phyloP scores from a whole-genome alignment of 2,888 invertebrate species.

The Drosophila vallismaia region DNA sequence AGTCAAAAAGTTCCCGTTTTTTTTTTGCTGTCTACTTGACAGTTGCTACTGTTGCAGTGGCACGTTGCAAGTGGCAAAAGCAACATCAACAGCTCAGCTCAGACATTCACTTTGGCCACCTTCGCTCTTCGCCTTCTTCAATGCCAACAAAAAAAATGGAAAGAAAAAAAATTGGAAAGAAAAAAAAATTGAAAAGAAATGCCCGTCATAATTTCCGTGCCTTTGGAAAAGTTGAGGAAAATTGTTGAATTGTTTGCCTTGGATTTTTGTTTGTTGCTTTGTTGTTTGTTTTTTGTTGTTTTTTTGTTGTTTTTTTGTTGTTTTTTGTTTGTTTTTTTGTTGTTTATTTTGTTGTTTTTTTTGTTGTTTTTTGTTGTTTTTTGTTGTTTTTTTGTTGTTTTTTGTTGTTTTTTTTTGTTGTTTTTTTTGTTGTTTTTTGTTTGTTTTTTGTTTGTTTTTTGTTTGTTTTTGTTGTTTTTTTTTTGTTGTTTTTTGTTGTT shows the following conservation, averaged over 20 bases:
- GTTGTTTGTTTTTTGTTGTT: too few species aligned
- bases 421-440: too few species aligned
- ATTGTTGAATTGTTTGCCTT: neutral
- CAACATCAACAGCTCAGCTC: conserved; percentile 18
- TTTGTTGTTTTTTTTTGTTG: too few species aligned
- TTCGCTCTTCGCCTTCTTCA: conserved; percentile 41
- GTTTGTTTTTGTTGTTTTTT: too few species aligned
- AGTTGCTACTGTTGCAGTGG: conserved; percentile 28
- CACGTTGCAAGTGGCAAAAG: conserved; percentile 42
- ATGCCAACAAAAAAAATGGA: conserved; percentile 54
- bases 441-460: neutral
- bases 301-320: too few species aligned
- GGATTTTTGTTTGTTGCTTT: neutral
- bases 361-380: too few species aligned
- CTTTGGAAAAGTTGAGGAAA: conserved; percentile 20
- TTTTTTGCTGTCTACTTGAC: conserved; percentile 21
- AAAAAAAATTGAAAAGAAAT: conserved; percentile 42
- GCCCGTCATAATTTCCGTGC: conserved; percentile 68
- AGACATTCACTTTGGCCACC: conserved; percentile 68
- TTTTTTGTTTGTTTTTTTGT: too few species aligned
- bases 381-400: neutral
- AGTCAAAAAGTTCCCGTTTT: neutral
- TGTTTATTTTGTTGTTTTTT: too few species aligned
- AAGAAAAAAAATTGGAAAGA: neutral
- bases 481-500: too few species aligned